These are phyloP conservation scores for Arenaria interpres DNA, from an alignment of 2,113 vertebrate genomes.

Conservation along the genomic window DNA sequence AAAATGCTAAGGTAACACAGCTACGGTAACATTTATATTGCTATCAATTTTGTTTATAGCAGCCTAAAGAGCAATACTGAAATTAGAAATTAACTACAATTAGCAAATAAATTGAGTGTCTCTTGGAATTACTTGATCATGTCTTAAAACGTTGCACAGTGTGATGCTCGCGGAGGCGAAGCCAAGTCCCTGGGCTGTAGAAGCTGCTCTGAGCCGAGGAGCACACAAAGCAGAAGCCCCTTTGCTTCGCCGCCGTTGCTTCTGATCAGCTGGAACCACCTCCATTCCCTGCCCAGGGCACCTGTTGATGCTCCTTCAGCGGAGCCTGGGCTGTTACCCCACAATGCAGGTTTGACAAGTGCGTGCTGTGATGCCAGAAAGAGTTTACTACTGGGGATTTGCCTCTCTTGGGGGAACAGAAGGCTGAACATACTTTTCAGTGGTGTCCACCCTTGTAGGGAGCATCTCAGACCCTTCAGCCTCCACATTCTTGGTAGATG, in stretches of 20 bases:
- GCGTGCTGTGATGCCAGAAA: not conserved
- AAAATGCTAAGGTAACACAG: slow-evolving; percentile 21
- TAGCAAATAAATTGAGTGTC: slow-evolving; percentile 68
- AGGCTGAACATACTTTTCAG: not conserved
- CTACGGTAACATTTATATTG: slow-evolving; percentile 51
- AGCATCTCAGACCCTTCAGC: not conserved
- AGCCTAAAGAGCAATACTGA: slow-evolving; percentile 52
- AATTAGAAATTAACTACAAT: slow-evolving; percentile 68
- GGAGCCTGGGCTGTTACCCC: not conserved
- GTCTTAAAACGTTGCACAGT: not conserved
- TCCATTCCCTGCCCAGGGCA: not conserved
- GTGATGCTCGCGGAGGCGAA: not conserved
- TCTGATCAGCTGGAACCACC: not conserved
- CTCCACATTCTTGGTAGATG: not conserved
- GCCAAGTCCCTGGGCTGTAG: not conserved
- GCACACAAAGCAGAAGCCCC: not conserved
- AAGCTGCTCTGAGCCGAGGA: not conserved
- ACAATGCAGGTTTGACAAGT: not conserved
- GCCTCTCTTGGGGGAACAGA: not conserved
- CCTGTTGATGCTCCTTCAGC: not conserved
- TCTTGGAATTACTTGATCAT: slow-evolving; percentile 56
- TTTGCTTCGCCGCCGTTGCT: not conserved
- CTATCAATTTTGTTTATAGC: slow-evolving; percentile 65
- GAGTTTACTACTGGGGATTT: not conserved
- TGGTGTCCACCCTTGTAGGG: not conserved